These are phyloP conservation scores for Macrochelys suwanniensis DNA, from an alignment of 2,797 vertebrate species.

Conservation along the genomic window DNA sequence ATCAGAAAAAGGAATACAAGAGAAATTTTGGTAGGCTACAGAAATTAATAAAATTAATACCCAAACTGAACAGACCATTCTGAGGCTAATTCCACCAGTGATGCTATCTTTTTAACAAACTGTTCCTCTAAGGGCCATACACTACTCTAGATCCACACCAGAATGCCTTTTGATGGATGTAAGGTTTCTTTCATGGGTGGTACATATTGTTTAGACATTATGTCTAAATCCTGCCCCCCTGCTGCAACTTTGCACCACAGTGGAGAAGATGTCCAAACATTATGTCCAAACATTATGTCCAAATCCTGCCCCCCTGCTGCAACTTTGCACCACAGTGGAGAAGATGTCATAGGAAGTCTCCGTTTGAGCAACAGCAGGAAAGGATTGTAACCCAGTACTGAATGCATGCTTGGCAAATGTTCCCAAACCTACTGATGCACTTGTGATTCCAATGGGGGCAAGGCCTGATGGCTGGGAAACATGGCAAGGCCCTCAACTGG, in stretches of 20 bases:
- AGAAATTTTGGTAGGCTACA: not conserved
- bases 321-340: not conserved
- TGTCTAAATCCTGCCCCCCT: not conserved
- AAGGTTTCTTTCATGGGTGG: not conserved
- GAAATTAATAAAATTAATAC: not conserved
- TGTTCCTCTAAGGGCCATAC: not conserved
- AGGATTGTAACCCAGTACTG: not conserved
- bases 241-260: not conserved
- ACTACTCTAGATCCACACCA: not conserved
- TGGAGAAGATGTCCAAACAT: not conserved
- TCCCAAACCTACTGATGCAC: not conserved
- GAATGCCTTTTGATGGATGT: not conserved
- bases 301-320: not conserved
- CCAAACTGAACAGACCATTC: not conserved
- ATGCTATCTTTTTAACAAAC: not conserved
- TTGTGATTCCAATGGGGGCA: not conserved
- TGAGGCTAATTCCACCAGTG: not conserved
- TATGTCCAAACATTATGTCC: not conserved
- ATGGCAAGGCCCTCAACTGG: not conserved
- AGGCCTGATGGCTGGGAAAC: not conserved
- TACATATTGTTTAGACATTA: not conserved
- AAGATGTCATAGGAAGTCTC: not conserved
- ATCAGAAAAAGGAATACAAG: not conserved
- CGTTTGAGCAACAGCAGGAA: not conserved
- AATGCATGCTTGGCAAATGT: not conserved